These are phyloP conservation scores for Aphrocallistes beatrix DNA, from an alignment of 37 sponge, comb jelly and placozoan genomes.

Conservation along the genomic window DNA sequence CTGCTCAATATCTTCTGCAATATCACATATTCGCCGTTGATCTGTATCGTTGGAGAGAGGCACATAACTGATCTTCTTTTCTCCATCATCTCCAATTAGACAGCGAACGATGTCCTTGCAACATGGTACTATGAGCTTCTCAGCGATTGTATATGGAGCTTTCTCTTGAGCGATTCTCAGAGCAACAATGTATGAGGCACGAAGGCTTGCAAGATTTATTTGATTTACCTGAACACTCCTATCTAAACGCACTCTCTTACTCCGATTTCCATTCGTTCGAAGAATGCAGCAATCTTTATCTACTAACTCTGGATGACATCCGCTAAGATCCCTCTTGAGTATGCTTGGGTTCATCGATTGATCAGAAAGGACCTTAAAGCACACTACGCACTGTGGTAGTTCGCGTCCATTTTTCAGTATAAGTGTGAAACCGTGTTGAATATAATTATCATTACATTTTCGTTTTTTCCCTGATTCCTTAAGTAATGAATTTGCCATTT, in stretches of 20 bases:
- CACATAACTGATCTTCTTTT: constrained; percentile 5
- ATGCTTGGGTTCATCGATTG: constrained; percentile 15
- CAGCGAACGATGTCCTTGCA: constrained; percentile 18
- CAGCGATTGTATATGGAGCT: constrained; percentile 19
- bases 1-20: constrained; percentile 19
- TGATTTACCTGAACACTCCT: constrained; percentile 13
- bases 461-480: constrained; percentile 16
- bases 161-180: constrained; percentile 20
- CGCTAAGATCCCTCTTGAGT: constrained; percentile 19
- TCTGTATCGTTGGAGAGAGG: constrained; percentile 17
- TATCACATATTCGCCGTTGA: constrained; percentile 19
- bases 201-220: constrained; percentile 17
- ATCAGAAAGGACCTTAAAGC: constrained; percentile 18
- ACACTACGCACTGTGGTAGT: constrained; percentile 19
- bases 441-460: constrained; percentile 11
- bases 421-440: constrained; percentile 20
- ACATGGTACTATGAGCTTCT: constrained; percentile 19
- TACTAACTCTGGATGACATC: constrained; percentile 19
- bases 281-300: constrained; percentile 20
- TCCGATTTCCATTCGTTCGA: constrained; percentile 20
- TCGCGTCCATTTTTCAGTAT: constrained; percentile 19
- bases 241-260: constrained; percentile 14
- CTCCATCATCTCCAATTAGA: constrained; percentile 19
- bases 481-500: constrained; percentile 19
- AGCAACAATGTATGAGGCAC: constrained; percentile 17